Evolutionary conservation across 2,113 vertebrate genomes (phyloP).

Genomic region (Nothobranchius furzeri): DNA sequence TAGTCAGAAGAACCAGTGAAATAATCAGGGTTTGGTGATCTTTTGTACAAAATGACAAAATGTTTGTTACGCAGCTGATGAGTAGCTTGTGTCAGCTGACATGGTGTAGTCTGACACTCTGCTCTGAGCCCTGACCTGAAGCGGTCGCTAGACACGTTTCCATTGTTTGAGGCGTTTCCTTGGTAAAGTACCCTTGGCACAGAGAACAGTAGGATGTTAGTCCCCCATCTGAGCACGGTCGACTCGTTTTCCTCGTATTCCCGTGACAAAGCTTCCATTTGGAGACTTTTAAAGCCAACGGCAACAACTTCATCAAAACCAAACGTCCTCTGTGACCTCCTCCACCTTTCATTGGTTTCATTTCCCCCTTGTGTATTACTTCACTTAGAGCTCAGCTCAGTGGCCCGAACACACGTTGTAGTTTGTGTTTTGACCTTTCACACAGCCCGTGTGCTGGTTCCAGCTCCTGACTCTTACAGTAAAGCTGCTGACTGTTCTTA

Average conservation of each 20-base stretch:
- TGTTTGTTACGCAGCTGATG: background rate
- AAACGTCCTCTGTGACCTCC: background rate
- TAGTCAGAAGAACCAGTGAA: background rate
- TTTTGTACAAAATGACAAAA: background rate
- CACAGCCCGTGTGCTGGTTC: background rate
- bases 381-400: conserved; percentile 13
- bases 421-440: conserved; percentile 5
- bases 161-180: background rate
- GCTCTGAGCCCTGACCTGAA: background rate
- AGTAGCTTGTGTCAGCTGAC: conserved; percentile 5
- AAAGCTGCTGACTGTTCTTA: background rate
- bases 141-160: background rate
- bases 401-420: background rate
- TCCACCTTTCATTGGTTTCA: background rate
- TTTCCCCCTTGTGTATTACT: conserved; percentile 17
- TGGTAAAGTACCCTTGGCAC: too few relatives aligned
- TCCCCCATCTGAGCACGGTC: background rate
- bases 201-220: background rate
- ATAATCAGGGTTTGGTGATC: background rate
- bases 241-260: background rate
- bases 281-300: conserved; percentile 18
- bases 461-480: background rate
- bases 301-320: accelerated
- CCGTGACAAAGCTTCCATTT: background rate
- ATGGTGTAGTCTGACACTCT: background rate